A percentile compares a stretch with the other conserved stretches of the same genome.
Conservation (phyloP, 2,888 invertebrate genomes). For the Oxycera nigricornis region DNA sequence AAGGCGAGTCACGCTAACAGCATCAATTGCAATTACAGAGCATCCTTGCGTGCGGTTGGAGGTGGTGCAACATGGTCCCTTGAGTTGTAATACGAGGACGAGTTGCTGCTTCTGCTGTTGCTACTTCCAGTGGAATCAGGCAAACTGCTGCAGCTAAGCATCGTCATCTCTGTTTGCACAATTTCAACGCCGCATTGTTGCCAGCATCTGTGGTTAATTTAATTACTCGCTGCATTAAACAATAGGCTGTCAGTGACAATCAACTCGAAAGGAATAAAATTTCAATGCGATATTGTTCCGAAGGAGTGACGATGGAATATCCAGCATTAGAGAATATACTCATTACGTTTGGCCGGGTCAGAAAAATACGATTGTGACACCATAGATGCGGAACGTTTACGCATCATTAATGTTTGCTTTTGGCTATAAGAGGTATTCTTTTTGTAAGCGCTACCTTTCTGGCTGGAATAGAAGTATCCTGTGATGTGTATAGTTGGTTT, state of each 20-base stretch:
- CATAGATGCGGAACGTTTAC: too few relatives aligned
- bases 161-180: conserved; percentile 28
- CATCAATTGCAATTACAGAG: conserved; percentile 29
- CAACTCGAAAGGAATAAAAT: conserved; percentile 43
- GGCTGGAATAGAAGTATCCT: too few relatives aligned
- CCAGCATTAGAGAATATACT: conserved; percentile 36
- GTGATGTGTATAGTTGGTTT: too few relatives aligned
- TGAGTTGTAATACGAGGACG: too few relatives aligned
- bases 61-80: not conserved
- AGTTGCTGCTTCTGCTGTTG: too few relatives aligned
- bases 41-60: not conserved
- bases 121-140: not conserved
- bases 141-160: conserved; percentile 16
- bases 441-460: too few relatives aligned
- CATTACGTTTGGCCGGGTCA: conserved; percentile 38
- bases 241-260: conserved; percentile 47
- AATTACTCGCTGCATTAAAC: conserved; percentile 46
- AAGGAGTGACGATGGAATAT: conserved; percentile 24
- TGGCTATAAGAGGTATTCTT: not conserved
- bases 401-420: not conserved
- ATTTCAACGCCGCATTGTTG: conserved; percentile 35
- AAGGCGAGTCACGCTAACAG: conserved; percentile 3
- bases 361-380: conserved; percentile 6
- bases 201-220: conserved; percentile 44
- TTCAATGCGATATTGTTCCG: conserved; percentile 37